Base-by-base conservation (phyloP, 2,888 invertebrate genomes). In the Metacarcinus magister region DNA sequence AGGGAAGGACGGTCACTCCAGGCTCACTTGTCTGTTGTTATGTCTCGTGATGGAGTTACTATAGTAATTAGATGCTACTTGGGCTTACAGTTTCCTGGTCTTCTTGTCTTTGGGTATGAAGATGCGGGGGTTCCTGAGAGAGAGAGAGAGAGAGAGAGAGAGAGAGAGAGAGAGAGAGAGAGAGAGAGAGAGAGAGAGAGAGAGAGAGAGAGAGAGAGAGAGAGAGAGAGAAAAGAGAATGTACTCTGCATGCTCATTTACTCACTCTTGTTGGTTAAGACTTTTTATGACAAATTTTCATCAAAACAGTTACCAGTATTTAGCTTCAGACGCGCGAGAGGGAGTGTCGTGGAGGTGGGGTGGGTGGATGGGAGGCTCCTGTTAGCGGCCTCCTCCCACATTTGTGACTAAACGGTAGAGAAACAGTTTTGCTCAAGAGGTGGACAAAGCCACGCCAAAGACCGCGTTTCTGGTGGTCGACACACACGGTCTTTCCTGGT, bases 401-500 rank as follows among this genome's bases (percentile, higher is more conserved):
- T 75, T 75, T 75, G 60, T 60, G 60, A 60, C 60, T 60, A 60
- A 60, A 60, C 60, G 75, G 75, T 75, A 75, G 75, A 75, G 75
- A 75, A 75, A 75, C 75, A 87, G 87, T 87, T 87, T 87, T 87
- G 87, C 39, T 87, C 39, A 87, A 39, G 87, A 87, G 39, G 39
- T 87, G 87, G 32, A 87, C 87, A 87, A 87, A 87, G 87, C 32
- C 87, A 87, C 87, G 39, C 87, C 87, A 87, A 87, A 87, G 39
- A 39, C 32, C 16, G 39, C 32, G 39, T 87, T 87, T 87, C 87
- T 87, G 87, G 13, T 32, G 87, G 8, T 16, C 39, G 23, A 32
- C 75, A 75, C 75, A 75, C 75, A 75, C 75, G 87, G 32, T 87
- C 87, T 87, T 87, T 87, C 87, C 87, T 8, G 13, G 8, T 87